A percentile compares a stretch with the other conserved stretches of the same genome.
Conservation (phyloP, 2,888 invertebrate genomes). For the Cyaniris semiargus region DNA sequence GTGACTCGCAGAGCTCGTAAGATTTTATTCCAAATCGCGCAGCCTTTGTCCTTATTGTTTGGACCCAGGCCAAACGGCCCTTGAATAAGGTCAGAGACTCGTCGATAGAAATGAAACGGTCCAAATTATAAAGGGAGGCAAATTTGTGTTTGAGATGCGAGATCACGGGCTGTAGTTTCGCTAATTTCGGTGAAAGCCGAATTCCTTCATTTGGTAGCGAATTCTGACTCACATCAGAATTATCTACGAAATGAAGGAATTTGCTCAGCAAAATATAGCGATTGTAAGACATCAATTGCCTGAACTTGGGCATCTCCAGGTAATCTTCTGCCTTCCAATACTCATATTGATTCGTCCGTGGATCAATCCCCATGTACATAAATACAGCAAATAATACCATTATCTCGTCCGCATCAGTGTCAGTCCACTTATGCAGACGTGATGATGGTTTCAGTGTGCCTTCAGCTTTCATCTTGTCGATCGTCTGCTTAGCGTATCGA, state of each 20-base stretch:
- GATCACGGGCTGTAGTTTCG: constrained; percentile 27
- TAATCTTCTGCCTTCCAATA: not conserved
- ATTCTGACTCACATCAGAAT: constrained; percentile 18
- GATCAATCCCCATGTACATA: not conserved
- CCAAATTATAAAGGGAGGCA: not conserved
- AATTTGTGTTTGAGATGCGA: constrained; percentile 1
- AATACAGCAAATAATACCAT: not conserved
- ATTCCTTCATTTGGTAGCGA: not conserved
- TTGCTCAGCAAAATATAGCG: not conserved
- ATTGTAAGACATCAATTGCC: not conserved
- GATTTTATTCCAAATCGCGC: constrained; percentile 28
- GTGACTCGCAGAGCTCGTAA: not conserved
- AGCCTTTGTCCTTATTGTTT: constrained; percentile 7
- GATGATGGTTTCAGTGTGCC: not conserved
- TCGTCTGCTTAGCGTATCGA: not conserved
- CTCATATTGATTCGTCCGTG: not conserved
- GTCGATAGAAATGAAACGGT: not conserved
- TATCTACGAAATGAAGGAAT: constrained; percentile 17
- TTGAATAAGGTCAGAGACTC: constrained; percentile 28
- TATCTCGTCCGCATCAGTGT: not conserved
- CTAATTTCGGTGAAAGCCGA: not conserved
- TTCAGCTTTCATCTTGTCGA: not conserved
- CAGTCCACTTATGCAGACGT: not conserved
- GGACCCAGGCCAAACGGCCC: constrained; percentile 27
- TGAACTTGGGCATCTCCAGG: not conserved